Conservation (phyloP, 2,113 vertebrate genomes). For the Neolamprologus toae region DNA sequence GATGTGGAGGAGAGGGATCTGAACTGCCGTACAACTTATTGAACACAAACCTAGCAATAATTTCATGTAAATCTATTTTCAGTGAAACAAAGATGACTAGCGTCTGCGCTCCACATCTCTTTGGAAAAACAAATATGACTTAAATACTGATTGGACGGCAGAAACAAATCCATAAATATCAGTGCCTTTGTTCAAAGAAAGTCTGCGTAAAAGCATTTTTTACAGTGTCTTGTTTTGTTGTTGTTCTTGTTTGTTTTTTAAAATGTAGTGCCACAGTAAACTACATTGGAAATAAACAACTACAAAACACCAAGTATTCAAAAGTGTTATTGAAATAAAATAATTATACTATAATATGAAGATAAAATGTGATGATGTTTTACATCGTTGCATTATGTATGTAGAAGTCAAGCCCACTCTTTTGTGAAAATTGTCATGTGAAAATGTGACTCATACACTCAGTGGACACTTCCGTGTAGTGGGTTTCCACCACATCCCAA, state of each 20-base stretch:
- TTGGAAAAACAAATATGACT: neutral
- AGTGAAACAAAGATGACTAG: neutral
- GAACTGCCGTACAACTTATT: neutral
- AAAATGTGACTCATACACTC: neutral
- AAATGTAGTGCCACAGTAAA: neutral
- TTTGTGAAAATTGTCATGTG: neutral
- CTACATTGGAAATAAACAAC: constrained; percentile 16
- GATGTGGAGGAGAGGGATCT: neutral
- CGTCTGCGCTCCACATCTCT: neutral
- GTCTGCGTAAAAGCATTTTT: neutral
- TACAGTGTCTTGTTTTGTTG: neutral
- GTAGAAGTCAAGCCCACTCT: neutral
- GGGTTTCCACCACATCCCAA: neutral
- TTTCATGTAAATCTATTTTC: neutral
- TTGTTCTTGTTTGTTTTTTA: neutral
- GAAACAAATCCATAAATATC: neutral
- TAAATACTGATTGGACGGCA: neutral
- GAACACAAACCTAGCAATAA: neutral
- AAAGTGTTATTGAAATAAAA: neutral
- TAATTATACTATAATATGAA: neutral
- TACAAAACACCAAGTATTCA: neutral
- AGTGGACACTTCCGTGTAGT: neutral
- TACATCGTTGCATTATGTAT: neutral
- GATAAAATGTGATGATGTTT: neutral
- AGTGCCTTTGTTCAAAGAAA: constrained; percentile 6